These are phyloP conservation scores for Psammodynastes pulverulentus DNA, from an alignment of 2,113 vertebrate species.

Conservation along the genomic window DNA sequence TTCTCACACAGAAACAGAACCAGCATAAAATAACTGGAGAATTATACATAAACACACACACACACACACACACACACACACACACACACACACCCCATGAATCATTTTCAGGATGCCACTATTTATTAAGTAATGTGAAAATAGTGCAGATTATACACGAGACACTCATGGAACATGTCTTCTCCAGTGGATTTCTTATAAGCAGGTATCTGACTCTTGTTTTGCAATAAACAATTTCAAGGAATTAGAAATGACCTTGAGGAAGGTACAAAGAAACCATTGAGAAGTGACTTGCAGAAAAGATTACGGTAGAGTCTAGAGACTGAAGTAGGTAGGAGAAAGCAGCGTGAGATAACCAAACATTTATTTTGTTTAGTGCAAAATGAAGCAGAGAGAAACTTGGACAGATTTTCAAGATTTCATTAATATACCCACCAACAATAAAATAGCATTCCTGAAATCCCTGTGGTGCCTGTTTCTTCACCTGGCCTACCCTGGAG, in stretches of 20 bases:
- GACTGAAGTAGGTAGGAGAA: background rate
- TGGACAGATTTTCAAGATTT: background rate
- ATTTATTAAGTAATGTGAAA: background rate
- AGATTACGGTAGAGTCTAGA: background rate
- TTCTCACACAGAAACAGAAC: background rate
- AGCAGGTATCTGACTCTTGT: background rate
- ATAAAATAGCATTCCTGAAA: background rate
- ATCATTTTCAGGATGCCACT: background rate
- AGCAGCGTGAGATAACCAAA: background rate
- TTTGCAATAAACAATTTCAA: background rate
- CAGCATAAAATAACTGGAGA: background rate
- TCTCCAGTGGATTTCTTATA: background rate
- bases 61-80: background rate
- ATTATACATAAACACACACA: background rate
- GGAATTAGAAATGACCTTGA: background rate
- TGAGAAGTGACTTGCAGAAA: background rate
- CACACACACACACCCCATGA: background rate
- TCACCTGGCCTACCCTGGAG: background rate
- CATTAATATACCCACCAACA: background rate
- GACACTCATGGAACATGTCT: background rate
- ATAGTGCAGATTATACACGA: background rate
- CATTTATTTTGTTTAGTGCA: background rate
- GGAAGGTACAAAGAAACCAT: background rate
- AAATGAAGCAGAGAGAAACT: background rate
- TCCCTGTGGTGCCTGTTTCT: background rate